Percentiles rank a stretch among this genome's conserved stretches.
phyloP scores from a whole-genome alignment of 2,113 vertebrate species.

The Mirounga angustirostris region DNA sequence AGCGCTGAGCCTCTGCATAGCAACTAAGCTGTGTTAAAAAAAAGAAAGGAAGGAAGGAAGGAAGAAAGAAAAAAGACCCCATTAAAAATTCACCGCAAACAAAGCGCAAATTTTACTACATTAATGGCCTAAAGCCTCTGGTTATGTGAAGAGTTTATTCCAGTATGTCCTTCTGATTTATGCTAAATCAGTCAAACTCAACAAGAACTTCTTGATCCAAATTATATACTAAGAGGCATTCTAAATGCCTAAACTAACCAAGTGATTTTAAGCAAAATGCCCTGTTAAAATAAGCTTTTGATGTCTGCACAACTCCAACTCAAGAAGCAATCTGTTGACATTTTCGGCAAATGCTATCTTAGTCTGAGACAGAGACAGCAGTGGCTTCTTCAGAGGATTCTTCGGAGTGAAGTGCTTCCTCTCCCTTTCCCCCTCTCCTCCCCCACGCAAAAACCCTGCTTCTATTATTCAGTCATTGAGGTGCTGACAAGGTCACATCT shows the following conservation, averaged over 20 bases:
- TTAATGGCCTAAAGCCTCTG: slow-evolving; percentile 79
- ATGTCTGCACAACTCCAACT: slow-evolving; percentile 80
- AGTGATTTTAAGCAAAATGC: slow-evolving; percentile 84
- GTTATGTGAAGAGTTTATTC: slow-evolving; percentile 66
- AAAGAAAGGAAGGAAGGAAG: too few relatives aligned
- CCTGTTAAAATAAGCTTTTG: slow-evolving; percentile 82
- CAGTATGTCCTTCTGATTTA: slow-evolving; percentile 80
- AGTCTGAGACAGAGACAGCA: slow-evolving; percentile 73
- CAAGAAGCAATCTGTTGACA: slow-evolving; percentile 83
- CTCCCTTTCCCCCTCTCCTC: not conserved
- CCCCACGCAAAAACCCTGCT: not conserved
- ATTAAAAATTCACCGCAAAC: slow-evolving; percentile 53
- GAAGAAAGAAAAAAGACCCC: not conserved
- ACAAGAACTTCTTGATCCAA: slow-evolving; percentile 84
- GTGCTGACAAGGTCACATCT: slow-evolving; percentile 50
- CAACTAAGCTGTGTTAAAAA: slow-evolving; percentile 80
- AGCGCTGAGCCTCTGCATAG: slow-evolving; percentile 85
- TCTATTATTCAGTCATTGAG: slow-evolving; percentile 24
- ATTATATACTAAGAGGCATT: slow-evolving; percentile 84
- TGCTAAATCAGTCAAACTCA: slow-evolving; percentile 84
- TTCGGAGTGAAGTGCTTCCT: slow-evolving; percentile 54
- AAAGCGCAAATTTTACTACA: slow-evolving; percentile 85
- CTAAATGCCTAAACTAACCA: slow-evolving; percentile 83
- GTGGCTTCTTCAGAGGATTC: slow-evolving; percentile 61
- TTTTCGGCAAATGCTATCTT: slow-evolving; percentile 84